Conservation (phyloP, 2,888 invertebrate genomes). For the Drosophila siamana region DNA sequence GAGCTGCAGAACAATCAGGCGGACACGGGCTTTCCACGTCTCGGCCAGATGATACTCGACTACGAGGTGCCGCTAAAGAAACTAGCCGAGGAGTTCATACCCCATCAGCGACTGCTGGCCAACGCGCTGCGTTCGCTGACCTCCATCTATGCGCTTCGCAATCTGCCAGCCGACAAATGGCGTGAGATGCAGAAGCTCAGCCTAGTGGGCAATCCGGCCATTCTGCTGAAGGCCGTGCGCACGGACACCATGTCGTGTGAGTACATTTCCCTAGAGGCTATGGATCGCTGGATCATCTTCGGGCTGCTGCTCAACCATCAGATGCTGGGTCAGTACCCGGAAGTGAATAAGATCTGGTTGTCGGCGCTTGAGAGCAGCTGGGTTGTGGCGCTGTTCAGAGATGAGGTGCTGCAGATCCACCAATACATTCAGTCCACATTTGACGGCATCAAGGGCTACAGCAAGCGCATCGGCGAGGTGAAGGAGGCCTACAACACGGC, state of each 20-base stretch:
- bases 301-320: slow-evolving; percentile 96
- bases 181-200: slow-evolving; percentile 96
- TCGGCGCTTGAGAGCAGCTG: slow-evolving; percentile 96
- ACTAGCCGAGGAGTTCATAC: slow-evolving; percentile 97
- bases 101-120: slow-evolving; percentile 94
- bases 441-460: slow-evolving; percentile 97
- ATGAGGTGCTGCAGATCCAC: slow-evolving; percentile 98
- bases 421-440: slow-evolving; percentile 96
- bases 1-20: slow-evolving; percentile 97
- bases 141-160: slow-evolving; percentile 94
- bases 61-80: slow-evolving; percentile 98
- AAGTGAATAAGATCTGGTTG: slow-evolving; percentile 95
- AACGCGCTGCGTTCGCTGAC: slow-evolving; percentile 95
- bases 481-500: slow-evolving; percentile 97
- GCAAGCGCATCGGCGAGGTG: slow-evolving; percentile 96
- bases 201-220: slow-evolving; percentile 96
- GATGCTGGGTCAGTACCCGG: slow-evolving; percentile 92
- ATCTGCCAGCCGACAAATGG: slow-evolving; percentile 97
- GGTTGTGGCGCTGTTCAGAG: slow-evolving; percentile 97
- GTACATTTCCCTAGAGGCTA: slow-evolving; percentile 96
- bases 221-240: slow-evolving; percentile 96
- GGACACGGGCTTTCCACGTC: slow-evolving; percentile 96
- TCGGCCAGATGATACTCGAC: slow-evolving; percentile 99
- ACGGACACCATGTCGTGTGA: slow-evolving; percentile 99
- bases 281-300: slow-evolving; percentile 99